Base-by-base conservation (phyloP, 2,888 invertebrate genomes). In the Aleiodes leptofemur region DNA sequence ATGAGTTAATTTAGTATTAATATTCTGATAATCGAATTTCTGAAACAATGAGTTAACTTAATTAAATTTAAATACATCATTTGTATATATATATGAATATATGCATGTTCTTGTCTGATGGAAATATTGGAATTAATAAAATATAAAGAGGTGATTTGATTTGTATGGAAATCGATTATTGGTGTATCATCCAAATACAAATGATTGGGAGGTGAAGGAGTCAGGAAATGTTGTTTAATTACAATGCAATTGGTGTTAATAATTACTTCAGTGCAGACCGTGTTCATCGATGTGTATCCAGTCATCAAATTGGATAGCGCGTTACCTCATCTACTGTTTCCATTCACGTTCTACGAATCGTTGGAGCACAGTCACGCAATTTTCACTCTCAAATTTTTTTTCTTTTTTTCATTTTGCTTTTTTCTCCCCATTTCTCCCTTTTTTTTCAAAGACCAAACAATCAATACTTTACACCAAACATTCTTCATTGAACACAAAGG, bases 241-340 rank as follows among this genome's bases (percentile, higher is more conserved):
- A 83, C 83, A 82, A 81, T 81, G 83, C 80, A 85, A 84, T 85
- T 83, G 83, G 82, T 82, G 84, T 82, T 84, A 85, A 85, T 85
- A 85, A 85, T 85, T 84, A 85, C 82, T 85, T 84, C 83, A 82
- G 80, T 80, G 78, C 77, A 82, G 80, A 80, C 78, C 77, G 80
- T 77, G 83, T 80, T 83, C 82, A 82, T 76, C 83, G 84, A 84
- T 83, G 85, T 85, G 85, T 84, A 84, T 83, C 82, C 83, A 84
- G 82, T 85, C 85, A 85, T 85, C 84, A 85, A 85, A 85, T 83
- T 84, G 84, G 84, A 84, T 84, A 76, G 79, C 77, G 77, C 77
- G 75, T 73, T 73, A 73, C 69, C 73, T 73, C 73, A 73, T 73
- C 68, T 73, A 50, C 68, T 69, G 56, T 53, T 64, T 73, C 66